Base-by-base conservation (phyloP, 2,888 invertebrate genomes). In the Augiades crinisus region DNA sequence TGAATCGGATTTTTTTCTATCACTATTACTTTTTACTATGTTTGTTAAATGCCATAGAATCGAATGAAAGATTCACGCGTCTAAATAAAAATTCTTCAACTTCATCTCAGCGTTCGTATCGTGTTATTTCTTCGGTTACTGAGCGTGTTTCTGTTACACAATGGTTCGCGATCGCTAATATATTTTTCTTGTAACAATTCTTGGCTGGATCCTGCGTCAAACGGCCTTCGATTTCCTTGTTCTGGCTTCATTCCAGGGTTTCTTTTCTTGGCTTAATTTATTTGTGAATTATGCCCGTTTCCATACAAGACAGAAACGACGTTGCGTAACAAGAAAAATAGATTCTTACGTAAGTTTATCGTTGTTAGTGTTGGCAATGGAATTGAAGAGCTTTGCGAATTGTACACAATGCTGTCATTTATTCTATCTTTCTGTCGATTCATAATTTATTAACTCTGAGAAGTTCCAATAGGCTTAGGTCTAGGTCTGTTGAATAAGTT, bases 161-260 rank as follows among this genome's bases (percentile, higher is more conserved):
- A 43, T n/a, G 53, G 10, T 13, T 50, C 36, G 36, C 30, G 37
- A 44, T 30, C 43, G 30, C 43, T 37, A 36, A 43, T 50, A 50
- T 50, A 17, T 50, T 27, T 50, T 51, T 68, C 63, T 56, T 37
- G 37, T 44, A 37, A 31, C 30, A 37, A 44, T 31, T 51, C 37
- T 44, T 44, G 51, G 66, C 65, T 61, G 57, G 59, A 65, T 64
- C 65, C 68, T 68, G 67, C 66, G 72, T 70, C 68, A 66, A 70
- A 71, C 67, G 63, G 63, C 59, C 75, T 82, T 83, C 76, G 83
- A 83, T 83, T 83, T 71, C 68, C 62, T 63, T 56, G 58, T 67
- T 57, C 75, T 85, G 85, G 85, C 84, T 71, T 67, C 68, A 71
- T 65, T 83, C 85, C 85, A 85, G 81, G 75, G 67, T 76, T 73